Evolutionary conservation across 2,888 invertebrate genomes (phyloP).

Genomic region (Psylliodes chrysocephalus): DNA sequence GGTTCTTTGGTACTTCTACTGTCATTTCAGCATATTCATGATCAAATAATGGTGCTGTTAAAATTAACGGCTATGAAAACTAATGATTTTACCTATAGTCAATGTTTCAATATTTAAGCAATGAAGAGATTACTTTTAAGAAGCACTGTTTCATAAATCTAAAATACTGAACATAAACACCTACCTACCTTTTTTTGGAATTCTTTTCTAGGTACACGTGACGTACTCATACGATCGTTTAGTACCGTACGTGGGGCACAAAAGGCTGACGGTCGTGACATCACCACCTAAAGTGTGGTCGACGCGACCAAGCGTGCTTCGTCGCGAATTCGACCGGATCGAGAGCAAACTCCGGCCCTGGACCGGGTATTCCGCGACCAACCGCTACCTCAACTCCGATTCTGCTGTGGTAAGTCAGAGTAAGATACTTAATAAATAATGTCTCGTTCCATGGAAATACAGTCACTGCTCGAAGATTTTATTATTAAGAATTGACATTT

Average conservation of each 20-base stretch:
- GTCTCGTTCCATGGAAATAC: neutral
- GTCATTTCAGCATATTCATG: too few species aligned
- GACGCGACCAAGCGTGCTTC: constrained; percentile 74
- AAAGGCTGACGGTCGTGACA: constrained; percentile 72
- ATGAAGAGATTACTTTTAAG: neutral
- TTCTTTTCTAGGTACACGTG: constrained; percentile 58
- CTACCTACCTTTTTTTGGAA: neutral
- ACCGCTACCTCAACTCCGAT: constrained; percentile 82
- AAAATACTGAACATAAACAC: too few species aligned
- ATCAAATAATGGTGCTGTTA: too few species aligned
- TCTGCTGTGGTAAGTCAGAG: constrained; percentile 73
- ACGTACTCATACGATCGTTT: constrained; percentile 64
- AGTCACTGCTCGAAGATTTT: neutral
- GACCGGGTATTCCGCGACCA: constrained; percentile 73
- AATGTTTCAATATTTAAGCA: too few species aligned
- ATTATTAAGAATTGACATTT: too few species aligned
- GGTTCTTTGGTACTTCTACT: too few species aligned
- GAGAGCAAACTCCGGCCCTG: constrained; percentile 72
- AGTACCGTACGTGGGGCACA: constrained; percentile 65
- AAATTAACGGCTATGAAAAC: too few species aligned
- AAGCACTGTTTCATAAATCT: neutral
- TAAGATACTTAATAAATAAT: neutral
- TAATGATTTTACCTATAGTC: too few species aligned
- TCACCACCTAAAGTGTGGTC: constrained; percentile 70
- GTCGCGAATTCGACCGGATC: constrained; percentile 77